Evolutionary conservation across 1,140 invertebrate genomes (phyloP).

Genomic region (Megalopta genalis): DNA sequence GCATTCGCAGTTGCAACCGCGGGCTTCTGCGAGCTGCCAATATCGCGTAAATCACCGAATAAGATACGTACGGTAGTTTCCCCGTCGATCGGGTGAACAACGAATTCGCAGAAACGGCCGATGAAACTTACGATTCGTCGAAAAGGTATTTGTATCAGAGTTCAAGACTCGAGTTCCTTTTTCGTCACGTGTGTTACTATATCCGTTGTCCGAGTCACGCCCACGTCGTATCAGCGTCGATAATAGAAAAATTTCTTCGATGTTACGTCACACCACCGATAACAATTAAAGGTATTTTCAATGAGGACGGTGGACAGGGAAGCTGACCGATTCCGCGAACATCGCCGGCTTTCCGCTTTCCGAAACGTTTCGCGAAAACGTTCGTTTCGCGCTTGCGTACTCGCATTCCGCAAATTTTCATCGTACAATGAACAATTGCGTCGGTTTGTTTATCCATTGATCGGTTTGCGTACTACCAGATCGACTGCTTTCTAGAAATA

Average conservation of each 20-base stretch:
- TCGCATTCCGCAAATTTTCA: neutral
- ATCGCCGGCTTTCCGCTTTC: neutral
- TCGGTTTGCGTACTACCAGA: neutral
- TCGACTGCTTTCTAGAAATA: neutral
- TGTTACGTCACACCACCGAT: conserved; percentile 32
- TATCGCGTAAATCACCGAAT: neutral
- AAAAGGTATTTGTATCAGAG: conserved; percentile 41
- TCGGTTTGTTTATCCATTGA: neutral
- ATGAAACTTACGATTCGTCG: conserved; percentile 9
- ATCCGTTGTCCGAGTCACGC: conserved; percentile 6
- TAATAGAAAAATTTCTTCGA: conserved; percentile 29
- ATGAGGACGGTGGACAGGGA: neutral
- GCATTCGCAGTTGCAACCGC: neutral
- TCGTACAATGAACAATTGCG: neutral
- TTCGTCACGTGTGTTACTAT: conserved; percentile 8
- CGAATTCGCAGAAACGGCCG: conserved; percentile 18
- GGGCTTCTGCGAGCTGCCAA: neutral
- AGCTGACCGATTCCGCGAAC: neutral
- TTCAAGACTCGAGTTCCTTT: conserved; percentile 11
- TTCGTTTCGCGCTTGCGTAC: neutral
- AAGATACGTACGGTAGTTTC: neutral
- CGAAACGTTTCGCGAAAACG: neutral
- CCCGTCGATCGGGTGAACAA: neutral
- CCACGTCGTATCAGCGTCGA: conserved; percentile 26
- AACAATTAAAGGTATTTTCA: conserved; percentile 16